These are phyloP conservation scores for Macquaria australasica DNA, from an alignment of 2,113 vertebrate species.

Conservation along the genomic window DNA sequence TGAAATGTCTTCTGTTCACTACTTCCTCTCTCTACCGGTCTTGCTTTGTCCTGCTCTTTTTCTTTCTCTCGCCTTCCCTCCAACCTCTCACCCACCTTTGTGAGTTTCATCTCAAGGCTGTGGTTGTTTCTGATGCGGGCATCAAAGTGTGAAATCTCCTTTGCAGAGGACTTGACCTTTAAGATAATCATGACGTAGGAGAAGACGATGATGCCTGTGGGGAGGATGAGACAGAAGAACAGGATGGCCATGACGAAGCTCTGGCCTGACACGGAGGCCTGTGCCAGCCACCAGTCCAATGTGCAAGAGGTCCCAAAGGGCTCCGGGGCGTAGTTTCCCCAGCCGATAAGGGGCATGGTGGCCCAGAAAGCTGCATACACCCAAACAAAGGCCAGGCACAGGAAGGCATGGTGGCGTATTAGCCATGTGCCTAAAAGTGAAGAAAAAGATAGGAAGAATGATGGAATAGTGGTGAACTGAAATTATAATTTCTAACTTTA, in stretches of 20 bases:
- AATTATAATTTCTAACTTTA: not conserved
- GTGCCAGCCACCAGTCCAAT: constrained; percentile 96
- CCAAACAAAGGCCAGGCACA: constrained; percentile 90
- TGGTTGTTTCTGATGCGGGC: constrained; percentile 90
- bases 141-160: constrained; percentile 92
- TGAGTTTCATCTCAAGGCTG: constrained; percentile 93
- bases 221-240: constrained; percentile 95
- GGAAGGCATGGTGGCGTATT: constrained; percentile 91
- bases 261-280: constrained; percentile 90
- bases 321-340: constrained; percentile 93
- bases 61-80: not conserved
- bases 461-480: not conserved
- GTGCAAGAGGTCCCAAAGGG: constrained; percentile 97
- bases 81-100: constrained; percentile 87
- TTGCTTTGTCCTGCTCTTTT: not conserved
- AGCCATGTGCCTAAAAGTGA: constrained; percentile 90
- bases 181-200: constrained; percentile 94
- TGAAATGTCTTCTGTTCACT: not conserved
- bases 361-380: constrained; percentile 93
- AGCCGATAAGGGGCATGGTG: constrained; percentile 93
- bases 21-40: not conserved
- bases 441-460: not conserved
- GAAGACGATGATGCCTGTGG: constrained; percentile 91
- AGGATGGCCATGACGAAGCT: constrained; percentile 93
- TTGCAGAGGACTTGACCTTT: constrained; percentile 93